phyloP scores from a whole-genome alignment of 2,113 vertebrate species.

The Saccopteryx leptura region DNA sequence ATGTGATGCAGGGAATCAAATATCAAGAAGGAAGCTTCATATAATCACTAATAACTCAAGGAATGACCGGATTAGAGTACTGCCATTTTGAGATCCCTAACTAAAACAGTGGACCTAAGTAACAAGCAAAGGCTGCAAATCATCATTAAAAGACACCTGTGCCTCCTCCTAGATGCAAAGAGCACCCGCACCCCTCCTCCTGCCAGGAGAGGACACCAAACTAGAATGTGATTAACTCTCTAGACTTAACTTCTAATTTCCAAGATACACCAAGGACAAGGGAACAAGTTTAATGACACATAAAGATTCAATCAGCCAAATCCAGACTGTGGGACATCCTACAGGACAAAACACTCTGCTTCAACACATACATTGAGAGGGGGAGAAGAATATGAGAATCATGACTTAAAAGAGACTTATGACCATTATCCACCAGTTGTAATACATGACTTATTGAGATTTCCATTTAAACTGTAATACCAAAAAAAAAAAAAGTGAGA shows the following conservation, averaged over 20 bases:
- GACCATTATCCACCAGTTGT: not conserved
- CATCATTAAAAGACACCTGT: not conserved
- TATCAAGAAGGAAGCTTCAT: not conserved
- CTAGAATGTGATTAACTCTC: not conserved
- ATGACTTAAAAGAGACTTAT: not conserved
- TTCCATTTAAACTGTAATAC: not conserved
- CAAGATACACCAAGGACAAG: not conserved
- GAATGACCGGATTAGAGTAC: not conserved
- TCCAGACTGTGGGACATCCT: not conserved
- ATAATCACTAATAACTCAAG: not conserved
- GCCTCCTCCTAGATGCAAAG: not conserved
- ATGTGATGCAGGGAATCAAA: not conserved
- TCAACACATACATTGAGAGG: not conserved
- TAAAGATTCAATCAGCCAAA: not conserved
- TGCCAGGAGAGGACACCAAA: not conserved
- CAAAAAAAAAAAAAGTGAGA: not conserved
- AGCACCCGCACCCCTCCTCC: not conserved
- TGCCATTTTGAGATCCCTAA: not conserved
- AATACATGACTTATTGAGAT: not conserved
- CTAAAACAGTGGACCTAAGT: not conserved
- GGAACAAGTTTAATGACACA: not conserved
- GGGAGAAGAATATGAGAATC: not conserved
- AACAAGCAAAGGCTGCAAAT: not conserved
- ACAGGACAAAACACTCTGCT: not conserved
- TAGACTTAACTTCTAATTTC: not conserved